These are phyloP conservation scores for Siderastrea radians DNA, from an alignment of 92 coral and sea anemone genomes.

Conservation along the genomic window DNA sequence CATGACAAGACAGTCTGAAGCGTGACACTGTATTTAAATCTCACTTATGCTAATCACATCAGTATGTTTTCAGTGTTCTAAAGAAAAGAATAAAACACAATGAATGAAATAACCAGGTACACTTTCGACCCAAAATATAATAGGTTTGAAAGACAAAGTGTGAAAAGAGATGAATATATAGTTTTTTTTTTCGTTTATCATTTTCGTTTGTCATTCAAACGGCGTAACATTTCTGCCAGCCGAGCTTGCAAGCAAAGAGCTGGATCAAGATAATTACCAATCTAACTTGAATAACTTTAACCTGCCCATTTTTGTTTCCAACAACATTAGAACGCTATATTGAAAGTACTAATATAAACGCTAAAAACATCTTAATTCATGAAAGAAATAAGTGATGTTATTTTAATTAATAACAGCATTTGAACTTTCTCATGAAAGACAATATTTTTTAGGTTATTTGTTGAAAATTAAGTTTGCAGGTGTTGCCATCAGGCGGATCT, in stretches of 20 bases:
- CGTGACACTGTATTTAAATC: conserved; percentile 38
- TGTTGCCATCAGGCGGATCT: conserved; percentile 11
- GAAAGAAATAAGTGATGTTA: neutral
- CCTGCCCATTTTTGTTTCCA: neutral
- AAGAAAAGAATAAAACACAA: neutral
- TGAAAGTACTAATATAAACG: neutral
- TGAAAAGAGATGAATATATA: neutral
- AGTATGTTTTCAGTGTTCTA: neutral
- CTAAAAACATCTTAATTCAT: neutral
- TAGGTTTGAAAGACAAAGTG: neutral
- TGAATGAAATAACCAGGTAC: neutral
- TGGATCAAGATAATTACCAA: neutral
- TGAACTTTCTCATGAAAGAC: neutral
- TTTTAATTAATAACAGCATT: neutral
- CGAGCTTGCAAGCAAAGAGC: neutral
- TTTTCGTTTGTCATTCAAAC: neutral
- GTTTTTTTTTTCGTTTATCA: neutral
- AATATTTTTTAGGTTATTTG: neutral
- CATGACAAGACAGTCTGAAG: neutral
- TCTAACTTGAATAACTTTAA: conserved; percentile 5
- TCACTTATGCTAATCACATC: conserved; percentile 2
- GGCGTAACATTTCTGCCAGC: neutral
- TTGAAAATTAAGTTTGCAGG: conserved; percentile 15
- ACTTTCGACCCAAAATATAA: neutral
- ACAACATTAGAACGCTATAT: neutral